phyloP scores from a whole-genome alignment of 2,797 vertebrate species.

The Xiphorhynchus erythropygius region DNA sequence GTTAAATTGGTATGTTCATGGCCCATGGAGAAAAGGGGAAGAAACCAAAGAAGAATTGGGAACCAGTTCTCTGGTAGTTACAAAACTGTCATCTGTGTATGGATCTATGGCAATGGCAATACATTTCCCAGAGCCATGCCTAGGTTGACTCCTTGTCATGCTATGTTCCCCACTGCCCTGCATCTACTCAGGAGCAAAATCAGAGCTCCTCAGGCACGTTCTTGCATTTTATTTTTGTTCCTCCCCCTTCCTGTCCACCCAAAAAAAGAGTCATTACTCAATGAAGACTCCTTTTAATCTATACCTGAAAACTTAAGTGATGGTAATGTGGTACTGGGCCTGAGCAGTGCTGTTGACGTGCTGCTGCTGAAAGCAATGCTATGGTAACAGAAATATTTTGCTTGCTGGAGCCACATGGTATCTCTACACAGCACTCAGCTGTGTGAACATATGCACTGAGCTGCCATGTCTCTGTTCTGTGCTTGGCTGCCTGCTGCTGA shows the following conservation, averaged over 20 bases:
- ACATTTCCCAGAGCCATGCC: neutral
- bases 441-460: constrained; percentile 40
- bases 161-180: neutral
- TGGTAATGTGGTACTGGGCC: neutral
- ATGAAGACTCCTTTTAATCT: neutral
- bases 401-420: neutral
- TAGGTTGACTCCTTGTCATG: accelerated
- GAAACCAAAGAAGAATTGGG: neutral
- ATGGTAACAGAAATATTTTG: constrained; percentile 26
- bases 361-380: constrained; percentile 42
- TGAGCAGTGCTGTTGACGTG: neutral
- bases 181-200: neutral
- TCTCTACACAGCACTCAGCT: constrained; percentile 29
- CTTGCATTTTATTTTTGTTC: neutral
- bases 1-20: neutral
- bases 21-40: neutral
- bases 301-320: neutral
- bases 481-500: constrained; percentile 24
- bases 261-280: neutral
- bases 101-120: neutral
- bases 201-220: neutral
- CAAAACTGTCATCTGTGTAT: neutral
- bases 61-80: neutral
- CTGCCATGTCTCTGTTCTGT: constrained; percentile 37
- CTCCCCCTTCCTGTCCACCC: accelerated